These are phyloP conservation scores for Hemithea aestivaria DNA, from an alignment of 2,888 invertebrate genomes.

Conservation along the genomic window DNA sequence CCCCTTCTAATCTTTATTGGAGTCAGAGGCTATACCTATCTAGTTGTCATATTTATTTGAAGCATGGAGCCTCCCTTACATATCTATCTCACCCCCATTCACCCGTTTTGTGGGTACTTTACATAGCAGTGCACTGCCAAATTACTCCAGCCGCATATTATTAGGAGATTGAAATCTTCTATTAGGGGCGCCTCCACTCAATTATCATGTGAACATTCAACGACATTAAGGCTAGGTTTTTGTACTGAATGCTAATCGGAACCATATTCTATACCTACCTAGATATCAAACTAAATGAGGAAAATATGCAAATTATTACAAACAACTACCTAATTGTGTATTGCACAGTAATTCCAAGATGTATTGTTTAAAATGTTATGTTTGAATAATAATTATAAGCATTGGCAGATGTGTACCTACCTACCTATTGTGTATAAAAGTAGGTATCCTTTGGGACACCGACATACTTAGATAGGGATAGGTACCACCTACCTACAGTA, in stretches of 20 bases:
- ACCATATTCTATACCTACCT: too few species aligned
- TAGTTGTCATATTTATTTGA: slow-evolving; percentile 47
- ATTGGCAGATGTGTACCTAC: too few species aligned
- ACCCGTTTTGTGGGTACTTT: slow-evolving; percentile 26
- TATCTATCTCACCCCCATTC: slow-evolving; percentile 23
- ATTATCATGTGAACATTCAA: neutral
- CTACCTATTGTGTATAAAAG: too few species aligned
- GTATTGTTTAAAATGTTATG: too few species aligned
- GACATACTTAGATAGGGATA: too few species aligned
- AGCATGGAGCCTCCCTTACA: slow-evolving; percentile 29
- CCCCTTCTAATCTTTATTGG: slow-evolving; percentile 1
- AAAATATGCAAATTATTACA: too few species aligned
- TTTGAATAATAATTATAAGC: too few species aligned
- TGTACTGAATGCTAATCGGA: slow-evolving; percentile 1
- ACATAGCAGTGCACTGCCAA: slow-evolving; percentile 47
- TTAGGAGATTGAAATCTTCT: slow-evolving; percentile 41
- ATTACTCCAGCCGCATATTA: slow-evolving; percentile 41
- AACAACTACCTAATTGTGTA: too few species aligned
- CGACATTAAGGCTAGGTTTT: neutral
- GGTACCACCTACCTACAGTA: too few species aligned
- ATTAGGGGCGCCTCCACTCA: slow-evolving; percentile 22
- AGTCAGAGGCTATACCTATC: slow-evolving; percentile 3
- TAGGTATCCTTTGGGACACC: too few species aligned
- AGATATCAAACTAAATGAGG: too few species aligned
- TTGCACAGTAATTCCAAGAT: too few species aligned